phyloP scores from a whole-genome alignment of 1,140 invertebrate genomes.

The Medauroidea extradentata region DNA sequence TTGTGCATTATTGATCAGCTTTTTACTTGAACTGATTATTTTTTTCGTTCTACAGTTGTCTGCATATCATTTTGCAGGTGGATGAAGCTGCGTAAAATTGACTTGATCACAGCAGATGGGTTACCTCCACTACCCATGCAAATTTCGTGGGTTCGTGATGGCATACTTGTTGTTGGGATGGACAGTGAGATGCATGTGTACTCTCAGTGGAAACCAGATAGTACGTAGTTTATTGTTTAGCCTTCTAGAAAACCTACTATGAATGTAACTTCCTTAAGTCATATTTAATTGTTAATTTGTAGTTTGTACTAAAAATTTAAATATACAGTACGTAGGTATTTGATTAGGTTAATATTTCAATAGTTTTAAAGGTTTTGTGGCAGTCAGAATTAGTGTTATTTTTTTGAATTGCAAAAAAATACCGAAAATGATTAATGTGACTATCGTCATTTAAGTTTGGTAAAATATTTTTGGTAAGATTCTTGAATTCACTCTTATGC shows the following conservation, averaged over 20 bases:
- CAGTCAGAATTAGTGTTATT: too few species aligned
- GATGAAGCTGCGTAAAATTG: constrained; percentile 92
- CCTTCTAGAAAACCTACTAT: neutral
- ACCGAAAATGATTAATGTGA: too few species aligned
- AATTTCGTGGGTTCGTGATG: constrained; percentile 96
- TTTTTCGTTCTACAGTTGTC: neutral
- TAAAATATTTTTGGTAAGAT: too few species aligned
- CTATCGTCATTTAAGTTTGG: too few species aligned
- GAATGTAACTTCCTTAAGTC: constrained; percentile 2
- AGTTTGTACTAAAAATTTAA: neutral
- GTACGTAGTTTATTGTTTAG: constrained; percentile 26
- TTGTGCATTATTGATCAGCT: neutral
- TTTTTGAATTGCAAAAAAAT: too few species aligned
- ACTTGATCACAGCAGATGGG: constrained; percentile 90
- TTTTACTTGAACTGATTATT: neutral
- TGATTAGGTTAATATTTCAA: too few species aligned
- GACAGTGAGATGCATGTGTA: constrained; percentile 99
- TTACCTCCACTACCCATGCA: constrained; percentile 95
- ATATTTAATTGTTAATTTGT: constrained; percentile 11
- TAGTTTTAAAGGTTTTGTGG: too few species aligned
- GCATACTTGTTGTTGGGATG: constrained; percentile 97
- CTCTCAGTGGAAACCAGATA: constrained; percentile 90
- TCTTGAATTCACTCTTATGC: too few species aligned
- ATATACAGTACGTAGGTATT: too few species aligned
- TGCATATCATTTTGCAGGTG: constrained; percentile 50